Conservation (phyloP, 2,888 invertebrate species). For the Onchidella celtica region DNA sequence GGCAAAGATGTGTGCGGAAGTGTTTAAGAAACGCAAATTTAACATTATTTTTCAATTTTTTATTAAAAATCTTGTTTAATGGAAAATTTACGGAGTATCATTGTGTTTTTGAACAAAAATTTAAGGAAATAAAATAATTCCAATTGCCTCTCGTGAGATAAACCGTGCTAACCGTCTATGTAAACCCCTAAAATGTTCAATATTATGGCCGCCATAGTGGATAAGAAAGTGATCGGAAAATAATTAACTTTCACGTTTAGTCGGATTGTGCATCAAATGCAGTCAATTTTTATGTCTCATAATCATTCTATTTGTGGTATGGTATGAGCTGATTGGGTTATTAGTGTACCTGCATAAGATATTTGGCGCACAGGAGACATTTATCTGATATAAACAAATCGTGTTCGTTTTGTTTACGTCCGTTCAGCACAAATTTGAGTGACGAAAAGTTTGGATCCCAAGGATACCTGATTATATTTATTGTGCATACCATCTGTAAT, state of each 20-base stretch:
- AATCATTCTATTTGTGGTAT: no score
- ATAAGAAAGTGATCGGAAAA: slow-evolving; percentile 41
- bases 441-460: no score
- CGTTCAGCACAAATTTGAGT: slow-evolving; percentile 9
- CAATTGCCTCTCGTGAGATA: slow-evolving; percentile 35
- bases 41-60: background rate
- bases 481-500: no score
- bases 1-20: slow-evolving; percentile 17
- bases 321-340: no score
- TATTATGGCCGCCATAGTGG: slow-evolving; percentile 54
- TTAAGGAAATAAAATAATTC: no score
- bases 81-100: no score
- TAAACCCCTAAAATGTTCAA: slow-evolving; percentile 50
- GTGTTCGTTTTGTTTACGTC: slow-evolving; percentile 38
- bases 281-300: background rate
- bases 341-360: no score
- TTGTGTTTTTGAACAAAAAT: no score
- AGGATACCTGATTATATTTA: no score
- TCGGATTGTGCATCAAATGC: slow-evolving; percentile 19
- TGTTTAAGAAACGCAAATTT: background rate
- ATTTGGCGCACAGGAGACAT: no score
- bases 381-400: no score
- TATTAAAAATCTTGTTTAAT: background rate
- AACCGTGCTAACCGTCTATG: slow-evolving; percentile 50
- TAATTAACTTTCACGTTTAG: slow-evolving; percentile 35